Evolutionary conservation across 2,113 vertebrate species (phyloP).

Genomic region (Columba janthina): DNA sequence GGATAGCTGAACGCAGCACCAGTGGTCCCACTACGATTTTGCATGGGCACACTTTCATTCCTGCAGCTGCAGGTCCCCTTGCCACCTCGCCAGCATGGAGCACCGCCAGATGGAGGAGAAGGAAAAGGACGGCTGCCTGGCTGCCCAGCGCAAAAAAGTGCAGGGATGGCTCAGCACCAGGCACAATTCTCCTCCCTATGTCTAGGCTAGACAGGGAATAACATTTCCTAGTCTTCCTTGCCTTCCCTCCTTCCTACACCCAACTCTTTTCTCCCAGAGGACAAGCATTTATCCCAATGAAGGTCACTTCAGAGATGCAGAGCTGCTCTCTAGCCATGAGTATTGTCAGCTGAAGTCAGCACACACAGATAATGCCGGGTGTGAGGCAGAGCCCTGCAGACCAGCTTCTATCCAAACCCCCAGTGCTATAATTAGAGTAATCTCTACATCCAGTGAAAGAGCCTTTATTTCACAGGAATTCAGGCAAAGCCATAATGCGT

Average conservation of each 20-base stretch:
- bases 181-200: background rate
- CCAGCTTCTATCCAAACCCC: conserved; percentile 34
- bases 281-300: background rate
- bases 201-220: background rate
- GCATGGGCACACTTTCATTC: background rate
- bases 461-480: conserved; percentile 80
- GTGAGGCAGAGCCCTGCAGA: conserved; percentile 36
- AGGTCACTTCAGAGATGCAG: background rate
- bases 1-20: fast-evolving
- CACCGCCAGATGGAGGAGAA: background rate
- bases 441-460: conserved; percentile 72
- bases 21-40: background rate
- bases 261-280: background rate
- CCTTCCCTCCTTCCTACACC: background rate
- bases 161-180: background rate
- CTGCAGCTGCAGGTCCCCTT: background rate
- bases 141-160: fast-evolving
- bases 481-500: conserved; percentile 57
- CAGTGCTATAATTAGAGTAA: conserved; percentile 78
- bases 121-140: background rate
- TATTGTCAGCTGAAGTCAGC: conserved; percentile 17
- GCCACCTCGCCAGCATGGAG: background rate
- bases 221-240: background rate
- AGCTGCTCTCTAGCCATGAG: background rate
- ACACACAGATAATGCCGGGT: background rate